These are phyloP conservation scores for Hypolimnas misippus DNA, from an alignment of 2,888 invertebrate species.

Conservation along the genomic window DNA sequence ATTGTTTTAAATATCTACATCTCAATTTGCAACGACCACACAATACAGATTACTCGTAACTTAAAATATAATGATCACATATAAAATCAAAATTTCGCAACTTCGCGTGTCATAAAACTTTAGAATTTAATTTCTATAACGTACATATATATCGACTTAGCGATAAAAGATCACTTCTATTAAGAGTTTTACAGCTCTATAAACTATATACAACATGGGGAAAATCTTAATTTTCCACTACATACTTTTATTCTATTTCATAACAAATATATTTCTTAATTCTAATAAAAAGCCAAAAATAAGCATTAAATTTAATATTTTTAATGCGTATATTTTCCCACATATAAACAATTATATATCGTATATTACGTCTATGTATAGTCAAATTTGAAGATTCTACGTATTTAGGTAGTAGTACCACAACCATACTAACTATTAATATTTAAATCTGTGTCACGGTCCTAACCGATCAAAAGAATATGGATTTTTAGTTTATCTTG, in stretches of 20 bases:
- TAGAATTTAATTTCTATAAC: slow-evolving; percentile 60
- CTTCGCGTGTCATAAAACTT: slow-evolving; percentile 52
- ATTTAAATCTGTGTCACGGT: slow-evolving; percentile 34
- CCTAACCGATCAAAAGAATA: slow-evolving; percentile 20
- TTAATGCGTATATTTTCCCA: slow-evolving; percentile 84
- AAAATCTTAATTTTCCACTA: slow-evolving; percentile 38
- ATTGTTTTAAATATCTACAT: slow-evolving; percentile 71
- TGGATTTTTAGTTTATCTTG: slow-evolving; percentile 31
- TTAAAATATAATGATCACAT: slow-evolving; percentile 74
- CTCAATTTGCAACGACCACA: slow-evolving; percentile 62
- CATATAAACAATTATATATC: slow-evolving; percentile 65
- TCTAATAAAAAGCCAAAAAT: slow-evolving; percentile 74
- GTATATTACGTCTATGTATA: slow-evolving; percentile 32
- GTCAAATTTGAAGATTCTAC: slow-evolving; percentile 33
- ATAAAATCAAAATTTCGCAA: slow-evolving; percentile 64
- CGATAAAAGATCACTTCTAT: slow-evolving; percentile 49
- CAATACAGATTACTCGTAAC: slow-evolving; percentile 64
- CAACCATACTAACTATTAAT: slow-evolving; percentile 39
- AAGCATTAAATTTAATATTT: slow-evolving; percentile 77
- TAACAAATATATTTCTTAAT: slow-evolving; percentile 63
- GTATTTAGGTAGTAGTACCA: slow-evolving; percentile 37
- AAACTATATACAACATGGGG: slow-evolving; percentile 42
- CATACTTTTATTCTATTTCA: slow-evolving; percentile 46
- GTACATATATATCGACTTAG: slow-evolving; percentile 35
- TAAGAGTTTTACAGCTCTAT: slow-evolving; percentile 33